Percentiles rank a stretch among this genome's conserved stretches.
Evolutionary conservation across 2,797 vertebrate genomes (phyloP).

Genomic region (Crenuchus spilurus): DNA sequence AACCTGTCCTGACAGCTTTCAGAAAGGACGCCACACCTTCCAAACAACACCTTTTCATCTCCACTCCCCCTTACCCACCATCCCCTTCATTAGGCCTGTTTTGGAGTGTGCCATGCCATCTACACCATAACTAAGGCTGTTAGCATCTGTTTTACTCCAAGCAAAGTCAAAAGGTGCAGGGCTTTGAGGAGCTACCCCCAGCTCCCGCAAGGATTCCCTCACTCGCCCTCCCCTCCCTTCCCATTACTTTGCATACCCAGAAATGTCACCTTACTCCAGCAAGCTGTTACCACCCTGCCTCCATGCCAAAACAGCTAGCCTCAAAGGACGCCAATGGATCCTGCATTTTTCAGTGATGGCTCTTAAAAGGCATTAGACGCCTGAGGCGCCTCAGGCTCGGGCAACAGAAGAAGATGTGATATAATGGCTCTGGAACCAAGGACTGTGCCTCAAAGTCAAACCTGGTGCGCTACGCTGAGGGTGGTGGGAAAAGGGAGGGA

Average conservation of each 20-base stretch:
- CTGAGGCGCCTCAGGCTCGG: constrained; percentile 85
- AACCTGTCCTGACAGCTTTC: constrained; percentile 51
- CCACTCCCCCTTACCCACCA: constrained; percentile 16
- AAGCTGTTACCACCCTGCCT: constrained; percentile 92
- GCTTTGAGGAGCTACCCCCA: constrained; percentile 63
- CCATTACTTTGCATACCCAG: constrained; percentile 87
- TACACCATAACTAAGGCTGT: constrained; percentile 63
- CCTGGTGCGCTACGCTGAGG: constrained; percentile 49
- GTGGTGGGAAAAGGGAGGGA: constrained; percentile 28
- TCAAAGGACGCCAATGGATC: constrained; percentile 89
- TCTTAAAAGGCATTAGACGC: constrained; percentile 96
- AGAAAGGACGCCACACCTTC: constrained; percentile 51
- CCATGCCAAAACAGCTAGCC: constrained; percentile 90
- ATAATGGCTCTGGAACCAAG: constrained; percentile 80
- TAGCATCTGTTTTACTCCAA: constrained; percentile 71
- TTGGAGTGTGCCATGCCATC: constrained; percentile 53
- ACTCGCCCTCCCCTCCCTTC: constrained; percentile 48
- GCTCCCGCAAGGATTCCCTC: constrained; percentile 74
- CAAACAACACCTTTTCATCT: constrained; percentile 39
- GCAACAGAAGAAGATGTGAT: constrained; percentile 84
- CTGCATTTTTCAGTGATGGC: constrained; percentile 80
- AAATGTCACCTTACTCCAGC: constrained; percentile 98
- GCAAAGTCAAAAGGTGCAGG: constrained; percentile 69
- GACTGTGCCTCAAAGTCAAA: constrained; percentile 83
- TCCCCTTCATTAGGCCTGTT: constrained; percentile 49